Evolutionary conservation across 1,140 invertebrate genomes (phyloP).

Genomic region (Helicoverpa zea): DNA sequence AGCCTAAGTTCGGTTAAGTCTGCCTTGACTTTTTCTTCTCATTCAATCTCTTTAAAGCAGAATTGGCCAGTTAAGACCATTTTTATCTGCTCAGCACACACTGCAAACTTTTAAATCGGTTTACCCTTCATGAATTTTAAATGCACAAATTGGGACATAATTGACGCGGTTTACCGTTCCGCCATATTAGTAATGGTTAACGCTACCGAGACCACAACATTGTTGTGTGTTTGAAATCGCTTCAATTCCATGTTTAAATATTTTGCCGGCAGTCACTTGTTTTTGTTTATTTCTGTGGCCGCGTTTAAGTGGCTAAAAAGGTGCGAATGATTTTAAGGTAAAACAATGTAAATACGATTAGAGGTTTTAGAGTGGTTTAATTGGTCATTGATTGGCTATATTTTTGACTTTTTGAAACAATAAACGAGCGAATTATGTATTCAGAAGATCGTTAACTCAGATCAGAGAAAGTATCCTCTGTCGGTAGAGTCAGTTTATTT

Average conservation of each 20-base stretch:
- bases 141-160: conserved; percentile 51
- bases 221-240: conserved; percentile 49
- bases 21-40: too few species aligned
- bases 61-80: conserved; percentile 13
- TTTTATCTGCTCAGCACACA: conserved; percentile 1
- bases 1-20: too few species aligned
- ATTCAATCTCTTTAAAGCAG: neutral
- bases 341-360: neutral
- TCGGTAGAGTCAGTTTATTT: too few species aligned
- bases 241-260: conserved; percentile 49
- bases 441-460: too few species aligned
- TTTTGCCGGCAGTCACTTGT: conserved; percentile 3
- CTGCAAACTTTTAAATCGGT: conserved; percentile 40
- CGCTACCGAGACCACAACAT: conserved; percentile 54
- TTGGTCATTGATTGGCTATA: neutral
- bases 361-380: neutral
- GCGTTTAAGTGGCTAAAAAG: neutral
- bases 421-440: too few species aligned
- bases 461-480: too few species aligned
- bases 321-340: neutral
- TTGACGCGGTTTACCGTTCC: conserved; percentile 55
- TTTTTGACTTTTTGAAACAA: too few species aligned
- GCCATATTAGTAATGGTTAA: conserved; percentile 56
- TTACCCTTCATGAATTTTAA: conserved; percentile 50
- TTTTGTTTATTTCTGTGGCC: conserved; percentile 4